Percentiles rank a stretch among this genome's conserved stretches.
Evolutionary conservation across 2,797 vertebrate species (phyloP).

Genomic region (Xenops minutus): DNA sequence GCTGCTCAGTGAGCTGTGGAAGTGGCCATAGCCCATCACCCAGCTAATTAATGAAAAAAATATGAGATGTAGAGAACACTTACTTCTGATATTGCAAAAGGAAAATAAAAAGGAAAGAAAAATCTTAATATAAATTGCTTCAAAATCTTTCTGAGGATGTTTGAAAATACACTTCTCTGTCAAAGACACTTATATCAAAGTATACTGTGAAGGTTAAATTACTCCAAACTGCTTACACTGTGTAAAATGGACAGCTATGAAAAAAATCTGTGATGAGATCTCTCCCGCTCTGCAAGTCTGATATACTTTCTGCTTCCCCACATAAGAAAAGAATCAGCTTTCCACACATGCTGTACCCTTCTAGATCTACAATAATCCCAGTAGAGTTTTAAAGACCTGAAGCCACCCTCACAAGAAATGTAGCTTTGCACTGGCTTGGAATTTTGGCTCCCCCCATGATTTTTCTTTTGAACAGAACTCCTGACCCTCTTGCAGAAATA

Average conservation of each 20-base stretch:
- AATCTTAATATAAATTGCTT: background rate
- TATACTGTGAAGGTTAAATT: background rate
- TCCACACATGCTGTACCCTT: background rate
- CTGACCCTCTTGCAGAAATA: background rate
- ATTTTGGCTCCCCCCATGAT: background rate
- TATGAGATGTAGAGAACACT: background rate
- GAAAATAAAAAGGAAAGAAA: background rate
- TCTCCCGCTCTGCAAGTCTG: background rate
- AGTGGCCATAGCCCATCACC: slow-evolving; percentile 20
- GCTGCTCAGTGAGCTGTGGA: slow-evolving; percentile 46
- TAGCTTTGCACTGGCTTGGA: background rate
- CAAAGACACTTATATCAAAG: background rate
- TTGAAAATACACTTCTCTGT: background rate
- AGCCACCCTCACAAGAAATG: background rate
- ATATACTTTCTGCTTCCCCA: background rate
- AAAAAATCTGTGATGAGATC: background rate
- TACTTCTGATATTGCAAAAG: background rate
- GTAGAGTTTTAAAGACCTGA: background rate
- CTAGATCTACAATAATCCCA: background rate
- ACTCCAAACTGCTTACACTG: background rate
- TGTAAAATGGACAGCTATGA: background rate
- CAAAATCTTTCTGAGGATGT: background rate
- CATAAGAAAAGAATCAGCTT: background rate
- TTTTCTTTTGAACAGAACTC: background rate
- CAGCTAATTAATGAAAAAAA: slow-evolving; percentile 65